Percentiles rank a stretch among this genome's conserved stretches.
Evolutionary conservation across 2,888 invertebrate species (phyloP).

Genomic region (Cataglyphis cursor): DNA sequence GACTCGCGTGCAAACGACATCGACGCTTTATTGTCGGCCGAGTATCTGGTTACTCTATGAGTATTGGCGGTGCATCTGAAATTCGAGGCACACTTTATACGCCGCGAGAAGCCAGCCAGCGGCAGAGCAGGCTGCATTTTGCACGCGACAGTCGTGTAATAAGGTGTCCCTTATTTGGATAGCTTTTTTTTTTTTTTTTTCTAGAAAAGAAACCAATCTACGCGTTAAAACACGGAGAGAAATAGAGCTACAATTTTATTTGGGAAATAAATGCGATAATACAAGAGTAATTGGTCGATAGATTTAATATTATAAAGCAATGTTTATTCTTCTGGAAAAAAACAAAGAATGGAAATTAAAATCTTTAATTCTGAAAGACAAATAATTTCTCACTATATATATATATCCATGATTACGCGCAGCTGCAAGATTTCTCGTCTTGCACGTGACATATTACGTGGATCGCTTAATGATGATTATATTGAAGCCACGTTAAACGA

Average conservation of each 20-base stretch:
- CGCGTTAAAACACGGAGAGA: background rate
- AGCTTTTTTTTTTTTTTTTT: background rate
- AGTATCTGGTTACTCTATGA: constrained; percentile 77
- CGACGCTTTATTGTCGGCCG: constrained; percentile 71
- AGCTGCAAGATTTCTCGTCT: constrained; percentile 50
- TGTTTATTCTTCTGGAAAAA: background rate
- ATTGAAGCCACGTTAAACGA: constrained; percentile 31
- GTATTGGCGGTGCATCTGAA: constrained; percentile 76
- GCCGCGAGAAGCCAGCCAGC: constrained; percentile 74
- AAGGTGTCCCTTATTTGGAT: constrained; percentile 44
- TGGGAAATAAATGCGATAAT: background rate
- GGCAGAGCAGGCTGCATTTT: constrained; percentile 61
- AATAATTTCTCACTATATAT: background rate
- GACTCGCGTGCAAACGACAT: constrained; percentile 51
- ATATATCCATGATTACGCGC: constrained; percentile 5
- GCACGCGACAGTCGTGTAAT: constrained; percentile 33
- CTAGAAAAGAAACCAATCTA: background rate
- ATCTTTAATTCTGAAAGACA: constrained; percentile 11
- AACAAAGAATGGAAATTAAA: background rate
- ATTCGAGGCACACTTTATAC: constrained; percentile 71
- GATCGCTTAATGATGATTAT: constrained; percentile 50
- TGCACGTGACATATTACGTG: constrained; percentile 53
- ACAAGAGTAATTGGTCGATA: background rate
- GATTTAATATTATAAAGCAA: background rate
- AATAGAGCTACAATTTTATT: background rate